These are phyloP conservation scores for Plagodis pulveraria DNA, from an alignment of 2,888 invertebrate genomes.

Conservation along the genomic window DNA sequence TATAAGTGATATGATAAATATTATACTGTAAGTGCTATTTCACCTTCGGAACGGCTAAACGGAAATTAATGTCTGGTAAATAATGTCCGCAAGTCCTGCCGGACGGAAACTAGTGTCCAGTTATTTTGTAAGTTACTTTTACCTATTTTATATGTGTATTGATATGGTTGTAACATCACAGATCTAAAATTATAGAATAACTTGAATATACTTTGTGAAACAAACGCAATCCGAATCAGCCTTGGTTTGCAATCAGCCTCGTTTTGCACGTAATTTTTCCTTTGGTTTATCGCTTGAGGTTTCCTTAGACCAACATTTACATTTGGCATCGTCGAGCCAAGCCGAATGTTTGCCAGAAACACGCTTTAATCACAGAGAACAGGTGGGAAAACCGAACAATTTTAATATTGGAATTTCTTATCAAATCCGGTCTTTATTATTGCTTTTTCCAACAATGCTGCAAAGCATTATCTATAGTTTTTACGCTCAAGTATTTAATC, in stretches of 20 bases:
- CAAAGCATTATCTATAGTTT: constrained; percentile 34
- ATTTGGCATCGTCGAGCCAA: constrained; percentile 61
- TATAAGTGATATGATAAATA: no score
- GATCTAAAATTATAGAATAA: background rate
- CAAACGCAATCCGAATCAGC: constrained; percentile 16
- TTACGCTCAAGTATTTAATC: constrained; percentile 36
- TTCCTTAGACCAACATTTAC: constrained; percentile 75
- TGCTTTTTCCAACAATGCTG: constrained; percentile 40
- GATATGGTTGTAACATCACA: background rate
- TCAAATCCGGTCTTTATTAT: constrained; percentile 61
- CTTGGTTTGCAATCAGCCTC: constrained; percentile 19
- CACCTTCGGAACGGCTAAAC: no score
- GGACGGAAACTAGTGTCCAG: no score
- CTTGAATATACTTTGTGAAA: constrained; percentile 9
- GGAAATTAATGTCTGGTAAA: no score
- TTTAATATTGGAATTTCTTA: constrained; percentile 78
- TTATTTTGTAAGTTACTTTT: no score
- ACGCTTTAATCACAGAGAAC: constrained; percentile 80
- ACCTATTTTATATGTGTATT: no score
- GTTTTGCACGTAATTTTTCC: constrained; percentile 55
- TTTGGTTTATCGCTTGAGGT: constrained; percentile 67
- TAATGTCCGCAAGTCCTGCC: no score
- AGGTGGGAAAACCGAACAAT: constrained; percentile 71
- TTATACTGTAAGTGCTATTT: no score
- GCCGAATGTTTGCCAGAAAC: constrained; percentile 65